Base-by-base conservation (phyloP, 2,888 invertebrate species). In the Dryadula phaetusa region DNA sequence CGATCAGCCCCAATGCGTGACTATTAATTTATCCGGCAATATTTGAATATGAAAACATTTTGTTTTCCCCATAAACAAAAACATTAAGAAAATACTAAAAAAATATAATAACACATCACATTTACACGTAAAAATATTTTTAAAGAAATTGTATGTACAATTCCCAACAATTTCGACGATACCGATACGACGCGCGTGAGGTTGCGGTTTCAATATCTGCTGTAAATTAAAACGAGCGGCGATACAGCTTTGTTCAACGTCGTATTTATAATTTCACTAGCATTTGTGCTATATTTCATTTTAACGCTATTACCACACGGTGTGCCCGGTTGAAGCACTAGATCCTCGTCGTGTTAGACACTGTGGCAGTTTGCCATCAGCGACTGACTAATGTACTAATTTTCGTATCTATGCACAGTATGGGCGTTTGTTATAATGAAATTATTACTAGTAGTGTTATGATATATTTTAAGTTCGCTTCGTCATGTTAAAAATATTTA, bases 151-250 rank as follows among this genome's bases (percentile, higher is more conserved):
- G 34, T 52, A 14, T 6, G n/a, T 25, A 46, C 42, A 54, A 54
- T 42, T 49, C 34, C 14, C 34, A 54, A 64, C 64, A 58, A 49
- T 64, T 64, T 58, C 10, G 64, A 64, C 37, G 37, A n/a, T 42
- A 64, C 47, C 80, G 81, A 76, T 72, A 74, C 77, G 75, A 78
- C 82, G 85, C 82, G 81, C 82, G 84, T 83, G 82, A 74, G 79
- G 75, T 75, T 77, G 84, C 78, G 85, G 85, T 85, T 86, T 86
- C 86, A 86, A 86, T 86, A 85, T 86, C 83, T 76, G 84, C 79
- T 82, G 81, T 86, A 84, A 87, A 87, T 86, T 85, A 86, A 82
- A 78, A 74, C 75, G 77, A 75, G 77, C 76, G 76, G 71, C 70
- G 66, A 72, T 73, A 74, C 74, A 73, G 74, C 73, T 74, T 72